Evolutionary conservation across 2,113 vertebrate species (phyloP).

Genomic region (Pachyramphus minor): DNA sequence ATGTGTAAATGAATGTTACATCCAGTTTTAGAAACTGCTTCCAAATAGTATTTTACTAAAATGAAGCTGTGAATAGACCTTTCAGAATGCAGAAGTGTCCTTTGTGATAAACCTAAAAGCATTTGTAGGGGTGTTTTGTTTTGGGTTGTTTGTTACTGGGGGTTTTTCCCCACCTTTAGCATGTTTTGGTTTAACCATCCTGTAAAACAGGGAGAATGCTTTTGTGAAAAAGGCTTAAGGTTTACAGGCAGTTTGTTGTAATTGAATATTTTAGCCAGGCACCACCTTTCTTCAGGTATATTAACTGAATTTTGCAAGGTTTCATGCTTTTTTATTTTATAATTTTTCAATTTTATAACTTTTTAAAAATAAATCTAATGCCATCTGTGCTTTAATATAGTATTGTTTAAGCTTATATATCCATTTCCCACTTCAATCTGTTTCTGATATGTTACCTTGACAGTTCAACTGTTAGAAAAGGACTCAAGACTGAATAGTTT

Average conservation of each 20-base stretch:
- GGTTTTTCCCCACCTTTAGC: neutral
- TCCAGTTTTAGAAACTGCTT: constrained; percentile 68
- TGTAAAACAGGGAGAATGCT: neutral
- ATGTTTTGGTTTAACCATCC: neutral
- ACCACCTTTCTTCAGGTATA: neutral
- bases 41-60: constrained; percentile 65
- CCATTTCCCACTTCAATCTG: neutral
- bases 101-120: neutral
- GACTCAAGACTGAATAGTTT: neutral
- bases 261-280: neutral
- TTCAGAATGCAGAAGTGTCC: constrained; percentile 57
- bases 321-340: neutral
- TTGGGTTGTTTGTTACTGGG: neutral
- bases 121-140: neutral
- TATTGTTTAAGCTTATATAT: neutral
- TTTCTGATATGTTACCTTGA: neutral
- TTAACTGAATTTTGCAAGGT: neutral
- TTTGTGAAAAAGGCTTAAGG: neutral
- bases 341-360: neutral
- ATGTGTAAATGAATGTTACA: constrained; percentile 63
- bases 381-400: neutral
- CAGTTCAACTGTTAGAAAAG: neutral
- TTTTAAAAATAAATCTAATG: neutral
- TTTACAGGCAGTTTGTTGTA: neutral
- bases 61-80: constrained; percentile 48